phyloP scores from a whole-genome alignment of 1,140 invertebrate genomes.

The Lineus longissimus region DNA sequence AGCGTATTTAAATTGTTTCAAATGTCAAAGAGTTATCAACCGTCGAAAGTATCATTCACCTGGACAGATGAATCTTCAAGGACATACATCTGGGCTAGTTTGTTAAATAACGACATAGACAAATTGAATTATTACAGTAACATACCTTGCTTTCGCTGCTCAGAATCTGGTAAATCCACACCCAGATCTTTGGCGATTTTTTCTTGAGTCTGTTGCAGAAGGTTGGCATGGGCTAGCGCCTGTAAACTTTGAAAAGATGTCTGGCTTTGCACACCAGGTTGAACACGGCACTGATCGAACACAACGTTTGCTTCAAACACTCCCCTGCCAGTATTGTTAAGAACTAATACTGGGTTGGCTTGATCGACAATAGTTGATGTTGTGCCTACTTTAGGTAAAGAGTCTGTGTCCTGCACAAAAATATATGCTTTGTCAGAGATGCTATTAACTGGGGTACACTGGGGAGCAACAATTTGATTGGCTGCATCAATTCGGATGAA shows the following conservation, averaged over 20 bases:
- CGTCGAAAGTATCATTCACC: no score
- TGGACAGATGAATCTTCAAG: no score
- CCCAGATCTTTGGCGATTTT: constrained; percentile 28
- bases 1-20: no score
- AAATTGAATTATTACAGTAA: background rate
- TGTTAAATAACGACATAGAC: background rate
- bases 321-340: constrained; percentile 23
- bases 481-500: no score
- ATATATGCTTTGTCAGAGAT: background rate
- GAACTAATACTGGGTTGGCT: constrained; percentile 11
- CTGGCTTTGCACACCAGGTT: background rate
- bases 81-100: no score
- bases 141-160: background rate
- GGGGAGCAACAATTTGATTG: no score
- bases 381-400: background rate
- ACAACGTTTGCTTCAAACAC: constrained; percentile 18
- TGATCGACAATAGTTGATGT: background rate
- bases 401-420: background rate
- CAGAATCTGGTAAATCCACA: background rate
- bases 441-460: background rate
- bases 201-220: constrained; percentile 31
- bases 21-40: no score
- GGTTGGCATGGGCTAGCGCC: constrained; percentile 32
- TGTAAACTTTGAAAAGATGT: constrained; percentile 17
- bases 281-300: background rate